Base-by-base conservation (phyloP, 1,140 invertebrate genomes). In the Ruditapes philippinarum region DNA sequence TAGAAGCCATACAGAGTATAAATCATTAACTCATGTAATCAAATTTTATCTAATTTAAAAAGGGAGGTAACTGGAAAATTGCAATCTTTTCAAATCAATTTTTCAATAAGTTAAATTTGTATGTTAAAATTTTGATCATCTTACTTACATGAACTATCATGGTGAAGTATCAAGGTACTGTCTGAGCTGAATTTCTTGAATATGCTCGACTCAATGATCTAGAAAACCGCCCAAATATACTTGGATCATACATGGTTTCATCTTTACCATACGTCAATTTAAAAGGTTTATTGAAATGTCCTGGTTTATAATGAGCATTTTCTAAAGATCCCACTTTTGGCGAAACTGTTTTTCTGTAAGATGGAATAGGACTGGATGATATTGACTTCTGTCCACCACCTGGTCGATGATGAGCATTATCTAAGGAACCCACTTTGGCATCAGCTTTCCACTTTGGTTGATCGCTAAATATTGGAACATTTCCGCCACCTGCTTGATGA, bases 241-340 rank as follows among this genome's bases (percentile, higher is more conserved):
- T 80, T 4, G 40, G 28, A n/a, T 54, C 60, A 74, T 76, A 88
- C 85, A 80, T 88, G 14, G 70, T 60, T 33, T 79, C 74, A 60
- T 83, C 40, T 76, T 89, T 89, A n/a, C 54, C 51, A 36, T 49
- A 83, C 40, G 83, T 83, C 49, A 83, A 19, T 83, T 83, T 74
- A 28, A 17, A 5, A 17, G 65, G 70, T 12, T 19, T n/a, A 17
- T 45, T 25, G 36, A 82, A 62, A 65, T 89, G 85, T 80, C 85
- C 76, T 25, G 85, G 85, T 65, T 88, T 88, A 95, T 99, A 98
- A 76, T 97, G 97, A 0, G 98, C 97, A 95, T 99, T 99, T 19
- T 98, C 97, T 93, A 99, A 95, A 4, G 98, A 99, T 4, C 98
- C 98, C 90, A 99, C 98, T 96, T 91, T 91, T 98, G 93, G 68